Percentiles rank a stretch among this genome's conserved stretches.
Evolutionary conservation across 2,888 invertebrate species (phyloP).

Genomic region (Acleris laterana): DNA sequence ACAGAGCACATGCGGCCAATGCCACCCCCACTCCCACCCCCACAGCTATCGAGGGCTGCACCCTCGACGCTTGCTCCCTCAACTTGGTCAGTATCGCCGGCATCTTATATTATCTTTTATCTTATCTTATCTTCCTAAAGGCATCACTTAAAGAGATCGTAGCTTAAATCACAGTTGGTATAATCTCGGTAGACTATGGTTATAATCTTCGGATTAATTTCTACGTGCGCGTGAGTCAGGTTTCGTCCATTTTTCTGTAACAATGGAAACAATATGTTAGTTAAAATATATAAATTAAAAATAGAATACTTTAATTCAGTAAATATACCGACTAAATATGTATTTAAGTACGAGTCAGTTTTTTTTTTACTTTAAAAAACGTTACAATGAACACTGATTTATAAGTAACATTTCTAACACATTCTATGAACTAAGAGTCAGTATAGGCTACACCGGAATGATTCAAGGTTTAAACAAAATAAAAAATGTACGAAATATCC

Average conservation of each 20-base stretch:
- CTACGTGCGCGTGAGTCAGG: conserved; percentile 41
- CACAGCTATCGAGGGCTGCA: conserved; percentile 71
- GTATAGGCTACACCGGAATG: too few species aligned
- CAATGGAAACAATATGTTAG: conserved; percentile 44
- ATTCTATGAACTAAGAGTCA: too few species aligned
- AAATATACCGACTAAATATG: too few species aligned
- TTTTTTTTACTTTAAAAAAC: too few species aligned
- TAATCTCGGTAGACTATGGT: conserved; percentile 9
- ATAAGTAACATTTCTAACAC: neutral
- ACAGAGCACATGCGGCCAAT: conserved; percentile 72
- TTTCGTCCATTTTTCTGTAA: conserved; percentile 73
- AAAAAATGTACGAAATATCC: too few species aligned
- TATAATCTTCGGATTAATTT: conserved; percentile 26
- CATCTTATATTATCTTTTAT: conserved; percentile 53
- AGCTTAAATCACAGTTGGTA: conserved; percentile 32
- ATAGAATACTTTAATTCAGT: too few species aligned
- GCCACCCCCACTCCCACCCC: conserved; percentile 78
- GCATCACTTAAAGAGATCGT: conserved; percentile 20
- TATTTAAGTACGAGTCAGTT: too few species aligned
- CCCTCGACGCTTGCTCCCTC: conserved; percentile 73
- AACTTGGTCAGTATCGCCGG: conserved; percentile 79
- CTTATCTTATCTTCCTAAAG: conserved; percentile 22
- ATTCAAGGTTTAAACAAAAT: too few species aligned
- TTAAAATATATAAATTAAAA: too few species aligned
- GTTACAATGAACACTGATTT: neutral